These are phyloP conservation scores for Sorex fumeus DNA, from an alignment of 2,113 vertebrate genomes.

Conservation along the genomic window DNA sequence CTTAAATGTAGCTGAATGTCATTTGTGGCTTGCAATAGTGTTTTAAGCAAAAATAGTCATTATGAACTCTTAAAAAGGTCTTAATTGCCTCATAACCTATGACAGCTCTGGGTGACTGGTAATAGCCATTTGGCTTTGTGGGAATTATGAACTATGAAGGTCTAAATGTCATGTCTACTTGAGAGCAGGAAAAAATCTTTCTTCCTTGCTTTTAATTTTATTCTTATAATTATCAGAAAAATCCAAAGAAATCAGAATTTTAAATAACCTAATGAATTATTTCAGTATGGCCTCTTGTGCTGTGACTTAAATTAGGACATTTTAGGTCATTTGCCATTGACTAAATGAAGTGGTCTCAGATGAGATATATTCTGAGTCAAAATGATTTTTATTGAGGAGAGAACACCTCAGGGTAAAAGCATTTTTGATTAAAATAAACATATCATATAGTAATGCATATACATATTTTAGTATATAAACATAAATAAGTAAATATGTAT, in stretches of 20 bases:
- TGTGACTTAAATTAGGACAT: slow-evolving; percentile 74
- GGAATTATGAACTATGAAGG: slow-evolving; percentile 73
- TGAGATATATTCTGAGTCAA: not conserved
- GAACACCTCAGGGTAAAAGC: not conserved
- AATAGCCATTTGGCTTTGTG: slow-evolving; percentile 73
- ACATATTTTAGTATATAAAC: not conserved
- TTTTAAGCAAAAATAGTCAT: slow-evolving; percentile 77
- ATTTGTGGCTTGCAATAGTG: slow-evolving; percentile 80
- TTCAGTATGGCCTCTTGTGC: slow-evolving; percentile 69
- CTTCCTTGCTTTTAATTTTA: slow-evolving; percentile 46
- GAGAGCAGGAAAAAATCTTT: slow-evolving; percentile 56
- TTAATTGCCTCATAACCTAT: slow-evolving; percentile 74
- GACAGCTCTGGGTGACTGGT: slow-evolving; percentile 69
- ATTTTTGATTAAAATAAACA: slow-evolving; percentile 5
- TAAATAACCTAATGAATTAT: slow-evolving; percentile 76
- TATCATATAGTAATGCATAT: not conserved
- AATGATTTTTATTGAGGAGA: slow-evolving; percentile 54
- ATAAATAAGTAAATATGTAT: not conserved
- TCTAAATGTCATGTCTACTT: slow-evolving; percentile 71
- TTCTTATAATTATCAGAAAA: slow-evolving; percentile 70
- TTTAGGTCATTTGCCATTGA: slow-evolving; percentile 70
- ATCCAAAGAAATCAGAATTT: slow-evolving; percentile 72
- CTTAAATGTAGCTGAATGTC: slow-evolving; percentile 74
- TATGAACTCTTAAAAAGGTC: slow-evolving; percentile 74
- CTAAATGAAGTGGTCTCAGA: slow-evolving; percentile 48